These are phyloP conservation scores for Ammospiza nelsoni DNA, from an alignment of 2,113 vertebrate genomes.

Conservation along the genomic window DNA sequence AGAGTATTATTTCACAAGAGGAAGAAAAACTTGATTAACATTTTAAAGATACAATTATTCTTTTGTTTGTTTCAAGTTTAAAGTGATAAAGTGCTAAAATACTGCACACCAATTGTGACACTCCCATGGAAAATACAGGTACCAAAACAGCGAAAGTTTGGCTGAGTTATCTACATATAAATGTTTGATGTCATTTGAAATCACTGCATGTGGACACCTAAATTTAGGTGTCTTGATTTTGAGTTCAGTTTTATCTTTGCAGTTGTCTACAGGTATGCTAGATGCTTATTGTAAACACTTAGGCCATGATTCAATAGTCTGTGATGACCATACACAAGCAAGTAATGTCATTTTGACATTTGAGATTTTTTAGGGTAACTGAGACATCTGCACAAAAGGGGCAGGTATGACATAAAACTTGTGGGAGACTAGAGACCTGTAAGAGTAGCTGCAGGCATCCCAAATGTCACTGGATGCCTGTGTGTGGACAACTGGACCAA, in stretches of 20 bases:
- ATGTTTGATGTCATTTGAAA: accelerated
- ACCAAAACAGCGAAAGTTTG: accelerated
- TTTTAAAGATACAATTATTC: background rate
- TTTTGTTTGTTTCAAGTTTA: background rate
- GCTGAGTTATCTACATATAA: background rate
- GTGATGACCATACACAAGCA: background rate
- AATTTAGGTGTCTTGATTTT: background rate
- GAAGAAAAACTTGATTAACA: background rate
- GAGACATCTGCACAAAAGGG: background rate
- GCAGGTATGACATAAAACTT: background rate
- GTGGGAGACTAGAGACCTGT: background rate
- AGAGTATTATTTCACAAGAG: background rate
- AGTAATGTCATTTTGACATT: background rate
- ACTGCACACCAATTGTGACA: background rate
- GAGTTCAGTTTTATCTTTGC: background rate
- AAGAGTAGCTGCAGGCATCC: background rate
- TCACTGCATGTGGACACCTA: background rate
- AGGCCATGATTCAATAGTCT: background rate
- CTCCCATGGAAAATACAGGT: background rate
- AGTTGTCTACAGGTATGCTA: background rate
- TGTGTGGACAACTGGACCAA: background rate
- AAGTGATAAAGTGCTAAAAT: background rate
- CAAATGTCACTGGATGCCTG: background rate
- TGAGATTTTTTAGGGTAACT: background rate
- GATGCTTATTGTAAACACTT: background rate